These are phyloP conservation scores for Hypomecis atomaria DNA, from an alignment of 2,888 invertebrate species.

Conservation along the genomic window DNA sequence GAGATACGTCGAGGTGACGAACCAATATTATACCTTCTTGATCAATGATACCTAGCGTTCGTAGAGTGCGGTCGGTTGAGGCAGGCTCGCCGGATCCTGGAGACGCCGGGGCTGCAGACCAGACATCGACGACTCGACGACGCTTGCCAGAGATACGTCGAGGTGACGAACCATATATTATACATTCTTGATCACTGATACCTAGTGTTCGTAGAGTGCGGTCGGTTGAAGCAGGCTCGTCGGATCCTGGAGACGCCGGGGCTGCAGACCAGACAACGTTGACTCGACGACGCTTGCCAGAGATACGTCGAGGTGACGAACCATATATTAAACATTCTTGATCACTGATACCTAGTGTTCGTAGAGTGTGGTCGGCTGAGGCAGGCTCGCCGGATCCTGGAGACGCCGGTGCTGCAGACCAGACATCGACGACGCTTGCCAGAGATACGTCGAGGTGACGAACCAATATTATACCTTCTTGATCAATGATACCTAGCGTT, in stretches of 20 bases:
- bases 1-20: slow-evolving; percentile 78
- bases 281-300: slow-evolving; percentile 88
- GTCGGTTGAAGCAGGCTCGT: slow-evolving; percentile 90
- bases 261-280: slow-evolving; percentile 87
- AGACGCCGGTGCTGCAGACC: slow-evolving; percentile 92
- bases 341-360: too few species aligned
- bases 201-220: slow-evolving; percentile 93
- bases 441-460: slow-evolving; percentile 81
- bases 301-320: slow-evolving; percentile 78
- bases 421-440: slow-evolving; percentile 88
- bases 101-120: slow-evolving; percentile 92
- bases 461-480: too few species aligned
- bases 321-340: too few species aligned
- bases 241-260: slow-evolving; percentile 95
- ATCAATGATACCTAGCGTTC: too few species aligned
- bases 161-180: slow-evolving; percentile 65
- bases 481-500: too few species aligned
- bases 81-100: slow-evolving; percentile 93
- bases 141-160: slow-evolving; percentile 87
- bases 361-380: slow-evolving; percentile 91
- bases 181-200: too few species aligned
- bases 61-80: slow-evolving; percentile 91
- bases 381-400: slow-evolving; percentile 93
- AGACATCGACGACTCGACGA: slow-evolving; percentile 87
- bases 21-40: too few species aligned